Percentiles rank a stretch among this genome's conserved stretches.
phyloP scores from a whole-genome alignment of 2,888 invertebrate genomes.

The Amblyteles armatorius region DNA sequence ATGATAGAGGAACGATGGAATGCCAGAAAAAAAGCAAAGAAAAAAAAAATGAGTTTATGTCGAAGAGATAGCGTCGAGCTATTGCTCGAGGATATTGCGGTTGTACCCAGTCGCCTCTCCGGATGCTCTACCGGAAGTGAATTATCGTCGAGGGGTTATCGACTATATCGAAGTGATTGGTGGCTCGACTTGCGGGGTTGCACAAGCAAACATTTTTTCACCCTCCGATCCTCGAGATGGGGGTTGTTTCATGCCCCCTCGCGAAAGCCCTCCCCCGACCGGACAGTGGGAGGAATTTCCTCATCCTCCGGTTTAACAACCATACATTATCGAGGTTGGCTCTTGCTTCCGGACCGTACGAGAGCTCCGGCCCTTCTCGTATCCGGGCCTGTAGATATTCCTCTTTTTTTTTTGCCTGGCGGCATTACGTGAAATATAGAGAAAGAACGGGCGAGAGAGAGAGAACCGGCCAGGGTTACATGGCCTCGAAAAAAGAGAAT shows the following conservation, averaged over 20 bases:
- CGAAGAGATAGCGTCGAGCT: conserved; percentile 46
- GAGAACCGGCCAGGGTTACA: conserved; percentile 15
- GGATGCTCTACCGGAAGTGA: conserved; percentile 58
- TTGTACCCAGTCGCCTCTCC: conserved; percentile 33
- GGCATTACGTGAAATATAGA: conserved; percentile 60
- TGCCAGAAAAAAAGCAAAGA: conserved; percentile 20
- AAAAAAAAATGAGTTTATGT: conserved; percentile 51
- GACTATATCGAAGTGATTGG: conserved; percentile 69
- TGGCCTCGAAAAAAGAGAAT: conserved; percentile 69
- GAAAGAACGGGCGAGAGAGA: conserved; percentile 1
- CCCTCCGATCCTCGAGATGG: conserved; percentile 50
- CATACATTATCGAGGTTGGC: conserved; percentile 33
- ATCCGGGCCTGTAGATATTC: conserved; percentile 56
- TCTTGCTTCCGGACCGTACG: conserved; percentile 49
- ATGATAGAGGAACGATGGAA: conserved; percentile 1
- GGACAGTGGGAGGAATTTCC: conserved; percentile 61
- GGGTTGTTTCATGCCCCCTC: conserved; percentile 33
- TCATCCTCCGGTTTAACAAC: conserved; percentile 12
- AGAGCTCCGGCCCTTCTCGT: conserved; percentile 52
- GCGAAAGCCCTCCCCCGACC: conserved; percentile 42
- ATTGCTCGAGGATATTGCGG: conserved; percentile 14
- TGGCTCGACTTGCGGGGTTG: conserved; percentile 60
- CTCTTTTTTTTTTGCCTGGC: conserved; percentile 61
- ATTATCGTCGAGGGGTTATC: conserved; percentile 68
- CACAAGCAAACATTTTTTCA: conserved; percentile 21